phyloP scores from a whole-genome alignment of 2,113 vertebrate species.

The Nothoprocta perdicaria region DNA sequence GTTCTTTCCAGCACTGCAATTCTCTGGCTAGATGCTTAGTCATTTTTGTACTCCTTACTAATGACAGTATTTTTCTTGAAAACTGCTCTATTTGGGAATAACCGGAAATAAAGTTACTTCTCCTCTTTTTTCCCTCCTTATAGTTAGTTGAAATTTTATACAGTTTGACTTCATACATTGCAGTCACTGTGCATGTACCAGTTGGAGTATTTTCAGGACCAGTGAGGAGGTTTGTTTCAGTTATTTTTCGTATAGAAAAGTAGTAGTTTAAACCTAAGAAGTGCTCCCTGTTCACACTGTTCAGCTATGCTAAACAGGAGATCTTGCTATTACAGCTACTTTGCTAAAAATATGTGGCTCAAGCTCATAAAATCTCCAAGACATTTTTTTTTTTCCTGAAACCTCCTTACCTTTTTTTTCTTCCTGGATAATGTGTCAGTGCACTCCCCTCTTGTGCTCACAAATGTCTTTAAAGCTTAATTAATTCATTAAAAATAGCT shows the following conservation, averaged over 20 bases:
- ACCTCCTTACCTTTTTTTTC: neutral
- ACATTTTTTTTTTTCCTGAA: neutral
- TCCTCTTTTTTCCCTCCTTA: neutral
- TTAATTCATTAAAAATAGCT: conserved; percentile 35
- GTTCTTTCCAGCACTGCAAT: neutral
- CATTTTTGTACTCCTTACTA: neutral
- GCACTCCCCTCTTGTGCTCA: neutral
- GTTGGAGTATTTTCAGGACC: neutral
- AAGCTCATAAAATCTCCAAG: neutral
- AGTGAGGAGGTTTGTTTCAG: neutral
- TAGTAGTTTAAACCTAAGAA: conserved; percentile 7
- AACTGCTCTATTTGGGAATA: neutral
- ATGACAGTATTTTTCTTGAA: neutral
- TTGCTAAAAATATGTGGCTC: neutral
- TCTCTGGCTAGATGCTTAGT: conserved; percentile 19
- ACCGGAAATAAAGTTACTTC: neutral
- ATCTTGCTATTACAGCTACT: neutral
- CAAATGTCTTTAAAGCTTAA: neutral
- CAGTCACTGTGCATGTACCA: neutral
- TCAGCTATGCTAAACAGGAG: neutral
- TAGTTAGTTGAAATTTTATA: conserved; percentile 7
- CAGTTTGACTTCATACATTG: neutral
- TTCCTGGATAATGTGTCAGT: neutral
- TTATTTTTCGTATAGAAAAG: neutral
- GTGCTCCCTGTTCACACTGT: neutral